Evolutionary conservation across 2,113 vertebrate genomes (phyloP), one percentile per base, ranked within the genome.

Genomic region (Ptyas mucosa): DNA sequence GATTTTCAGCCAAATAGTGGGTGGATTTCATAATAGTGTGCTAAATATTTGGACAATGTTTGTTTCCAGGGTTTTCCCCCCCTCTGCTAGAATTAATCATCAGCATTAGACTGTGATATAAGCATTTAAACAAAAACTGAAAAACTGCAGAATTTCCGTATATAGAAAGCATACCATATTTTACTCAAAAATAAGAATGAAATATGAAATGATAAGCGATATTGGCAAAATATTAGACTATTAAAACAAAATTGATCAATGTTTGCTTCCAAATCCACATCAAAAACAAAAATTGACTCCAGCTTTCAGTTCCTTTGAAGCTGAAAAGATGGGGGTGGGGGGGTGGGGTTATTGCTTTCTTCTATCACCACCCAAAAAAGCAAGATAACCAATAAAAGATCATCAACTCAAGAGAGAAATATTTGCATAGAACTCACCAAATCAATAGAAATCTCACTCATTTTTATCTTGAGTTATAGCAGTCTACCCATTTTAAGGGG

Each of bases 111-210:
- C 26, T 26, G 18, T 91, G 90, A 95, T 46, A 58, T 18, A 81
- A 43, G 85, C 89, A 64, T 0, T 91, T 39, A 93, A 86, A 85
- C 90, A 88, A 90, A 96, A 8, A 24, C 11, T 43, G 20, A 29
- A 26, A 54, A 92, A 8, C 24, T 0, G 93, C 94, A 94, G 91
- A 61, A 92, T 95, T 96, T 96, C 94, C 92, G 69, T 34, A 43
- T 95, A 95, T 93, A 93, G 95, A 95, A 96, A 95, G 87, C 94
- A 1, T 18, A 0, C 0, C 2, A 8, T 52, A 93, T 88, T 95
- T 94, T 89, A 89, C 85, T 88, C 89, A 93, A 92, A 95, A 93
- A 0, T 85, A 57, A 52, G 6, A 61, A 12, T 55, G 87, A n/a
- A n/a, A 46, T 6, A 75, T 10, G 34, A 95, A 94, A 88, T 5